Evolutionary conservation across 2,888 invertebrate genomes (phyloP).

Genomic region (Oligia fasciuncula): DNA sequence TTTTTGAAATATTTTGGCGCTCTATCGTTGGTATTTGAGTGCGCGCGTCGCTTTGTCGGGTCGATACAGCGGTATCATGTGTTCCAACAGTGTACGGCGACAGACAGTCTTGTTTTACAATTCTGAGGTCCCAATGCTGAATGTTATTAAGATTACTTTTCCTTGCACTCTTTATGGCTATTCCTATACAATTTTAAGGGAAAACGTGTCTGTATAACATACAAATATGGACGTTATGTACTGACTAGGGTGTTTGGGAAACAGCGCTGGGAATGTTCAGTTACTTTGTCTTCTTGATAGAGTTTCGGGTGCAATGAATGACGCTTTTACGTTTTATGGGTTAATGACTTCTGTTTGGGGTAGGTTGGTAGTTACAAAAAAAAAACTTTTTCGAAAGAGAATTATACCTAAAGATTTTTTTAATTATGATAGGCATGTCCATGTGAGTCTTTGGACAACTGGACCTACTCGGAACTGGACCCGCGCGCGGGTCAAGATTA

Average conservation of each 20-base stretch:
- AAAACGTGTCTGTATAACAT: conserved; percentile 46
- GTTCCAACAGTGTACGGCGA: conserved; percentile 82
- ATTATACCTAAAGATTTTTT: not conserved
- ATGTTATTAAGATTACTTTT: conserved; percentile 76
- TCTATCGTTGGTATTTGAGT: conserved; percentile 76
- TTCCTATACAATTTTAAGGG: conserved; percentile 68
- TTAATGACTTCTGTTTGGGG: conserved; percentile 62
- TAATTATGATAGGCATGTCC: too few relatives aligned
- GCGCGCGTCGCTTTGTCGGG: conserved; percentile 86
- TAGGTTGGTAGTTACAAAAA: conserved; percentile 36
- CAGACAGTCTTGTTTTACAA: conserved; percentile 88
- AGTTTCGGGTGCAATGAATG: conserved; percentile 61
- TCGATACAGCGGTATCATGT: conserved; percentile 87
- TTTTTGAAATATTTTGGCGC: conserved; percentile 68
- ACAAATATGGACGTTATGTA: conserved; percentile 68
- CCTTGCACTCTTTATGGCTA: conserved; percentile 63
- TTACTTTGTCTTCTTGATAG: conserved; percentile 52
- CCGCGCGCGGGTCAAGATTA: too few relatives aligned
- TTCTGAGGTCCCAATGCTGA: conserved; percentile 75
- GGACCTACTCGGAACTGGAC: too few relatives aligned
- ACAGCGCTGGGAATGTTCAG: conserved; percentile 49
- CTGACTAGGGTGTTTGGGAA: conserved; percentile 52
- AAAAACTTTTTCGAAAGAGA: not conserved
- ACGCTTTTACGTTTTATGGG: conserved; percentile 51
- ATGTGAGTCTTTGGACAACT: too few relatives aligned